Evolutionary conservation across 1,140 invertebrate genomes (phyloP).

Genomic region (Daktulosphaira vitifoliae): DNA sequence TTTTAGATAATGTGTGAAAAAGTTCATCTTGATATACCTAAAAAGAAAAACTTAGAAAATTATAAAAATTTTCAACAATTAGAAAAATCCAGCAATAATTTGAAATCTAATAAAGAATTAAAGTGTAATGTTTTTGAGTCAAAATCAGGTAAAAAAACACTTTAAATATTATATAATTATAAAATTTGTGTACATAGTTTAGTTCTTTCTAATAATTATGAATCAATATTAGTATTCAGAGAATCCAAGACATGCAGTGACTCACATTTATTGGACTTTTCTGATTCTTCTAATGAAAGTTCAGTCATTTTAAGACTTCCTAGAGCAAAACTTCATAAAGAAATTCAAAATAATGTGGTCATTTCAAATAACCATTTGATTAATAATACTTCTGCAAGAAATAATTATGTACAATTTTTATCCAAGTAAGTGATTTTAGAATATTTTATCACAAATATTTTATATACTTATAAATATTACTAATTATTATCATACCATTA

Average conservation of each 20-base stretch:
- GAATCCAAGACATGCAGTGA: not conserved
- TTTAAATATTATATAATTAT: not conserved
- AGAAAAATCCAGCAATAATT: not conserved
- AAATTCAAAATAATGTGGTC: not conserved
- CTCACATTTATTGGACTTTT: not conserved
- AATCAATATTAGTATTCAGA: not conserved
- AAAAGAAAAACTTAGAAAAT: constrained; percentile 5
- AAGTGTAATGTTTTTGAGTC: not conserved
- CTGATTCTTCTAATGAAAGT: not conserved
- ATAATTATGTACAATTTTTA: constrained; percentile 21
- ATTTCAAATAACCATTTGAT: not conserved
- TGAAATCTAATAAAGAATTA: not conserved
- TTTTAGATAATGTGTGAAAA: constrained; percentile 17
- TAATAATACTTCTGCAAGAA: constrained; percentile 9
- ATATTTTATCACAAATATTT: no score
- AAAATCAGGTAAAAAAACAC: not conserved
- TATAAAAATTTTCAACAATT: not conserved
- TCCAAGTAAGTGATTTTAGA: constrained; percentile 8
- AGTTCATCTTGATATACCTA: not conserved
- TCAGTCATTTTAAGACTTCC: not conserved
- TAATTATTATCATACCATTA: no score
- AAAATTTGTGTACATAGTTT: not conserved
- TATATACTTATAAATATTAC: no score
- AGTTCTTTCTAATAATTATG: not conserved
- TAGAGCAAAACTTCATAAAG: constrained; percentile 1